These are phyloP conservation scores for Sisor rabdophorus DNA, from an alignment of 2,113 vertebrate species.

Conservation along the genomic window DNA sequence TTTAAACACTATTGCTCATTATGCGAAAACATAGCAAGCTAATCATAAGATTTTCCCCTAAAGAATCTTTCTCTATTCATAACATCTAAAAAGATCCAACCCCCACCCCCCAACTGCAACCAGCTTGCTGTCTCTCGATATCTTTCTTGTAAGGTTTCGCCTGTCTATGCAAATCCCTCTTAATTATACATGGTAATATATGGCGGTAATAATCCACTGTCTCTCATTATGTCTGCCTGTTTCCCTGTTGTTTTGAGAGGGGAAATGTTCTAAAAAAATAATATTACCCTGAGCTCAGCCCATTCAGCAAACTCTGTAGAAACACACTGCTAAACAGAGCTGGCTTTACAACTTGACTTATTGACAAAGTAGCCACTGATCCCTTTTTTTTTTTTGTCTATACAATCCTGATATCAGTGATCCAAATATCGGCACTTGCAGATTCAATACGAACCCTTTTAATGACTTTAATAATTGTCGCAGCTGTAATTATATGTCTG, in stretches of 20 bases:
- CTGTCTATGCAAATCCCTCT: constrained; percentile 49
- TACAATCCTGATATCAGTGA: not conserved
- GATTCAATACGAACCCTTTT: not conserved
- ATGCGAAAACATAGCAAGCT: constrained; percentile 14
- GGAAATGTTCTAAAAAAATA: constrained; percentile 39
- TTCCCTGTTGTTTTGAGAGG: constrained; percentile 28
- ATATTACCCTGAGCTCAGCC: constrained; percentile 35
- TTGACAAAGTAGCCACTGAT: constrained; percentile 6
- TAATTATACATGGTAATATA: constrained; percentile 58
- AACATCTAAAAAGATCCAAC: too few species aligned
- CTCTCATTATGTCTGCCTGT: constrained; percentile 48
- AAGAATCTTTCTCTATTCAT: not conserved
- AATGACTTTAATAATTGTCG: not conserved
- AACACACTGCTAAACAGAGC: constrained; percentile 4
- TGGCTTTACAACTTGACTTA: constrained; percentile 13
- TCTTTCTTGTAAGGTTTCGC: constrained; percentile 21
- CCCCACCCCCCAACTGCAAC: too few species aligned
- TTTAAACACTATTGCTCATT: too few species aligned
- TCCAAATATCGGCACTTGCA: not conserved
- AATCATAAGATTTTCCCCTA: not conserved
- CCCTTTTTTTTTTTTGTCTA: not conserved
- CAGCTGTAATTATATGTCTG: constrained; percentile 1
- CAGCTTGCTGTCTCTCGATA: not conserved
- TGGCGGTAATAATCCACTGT: constrained; percentile 49
- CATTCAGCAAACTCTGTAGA: constrained; percentile 2